Conservation (phyloP, 2,888 invertebrate genomes). For the Perizoma flavofasciatum region DNA sequence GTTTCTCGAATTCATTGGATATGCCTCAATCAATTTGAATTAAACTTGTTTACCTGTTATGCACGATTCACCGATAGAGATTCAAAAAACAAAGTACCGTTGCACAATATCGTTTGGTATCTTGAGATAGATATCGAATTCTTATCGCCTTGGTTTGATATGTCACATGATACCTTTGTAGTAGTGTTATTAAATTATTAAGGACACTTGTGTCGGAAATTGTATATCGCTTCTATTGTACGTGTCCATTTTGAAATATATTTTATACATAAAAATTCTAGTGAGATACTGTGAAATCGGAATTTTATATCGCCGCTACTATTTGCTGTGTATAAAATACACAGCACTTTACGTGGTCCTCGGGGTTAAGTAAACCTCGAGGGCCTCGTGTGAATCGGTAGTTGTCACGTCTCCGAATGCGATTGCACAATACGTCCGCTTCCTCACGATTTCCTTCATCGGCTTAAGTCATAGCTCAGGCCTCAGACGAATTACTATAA, state of each 20-base stretch:
- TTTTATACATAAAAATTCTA: too few species aligned
- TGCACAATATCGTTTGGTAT: slow-evolving; percentile 30
- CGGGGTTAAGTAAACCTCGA: not conserved
- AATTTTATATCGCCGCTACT: not conserved
- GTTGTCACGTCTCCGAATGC: slow-evolving; percentile 31
- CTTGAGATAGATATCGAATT: slow-evolving; percentile 44
- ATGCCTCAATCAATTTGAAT: slow-evolving; percentile 31
- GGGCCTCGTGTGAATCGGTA: slow-evolving; percentile 12
- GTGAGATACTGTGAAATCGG: too few species aligned
- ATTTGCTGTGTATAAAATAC: not conserved
- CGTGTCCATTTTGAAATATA: too few species aligned
- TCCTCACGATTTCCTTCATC: slow-evolving; percentile 29
- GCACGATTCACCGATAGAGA: slow-evolving; percentile 23
- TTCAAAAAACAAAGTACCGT: slow-evolving; percentile 20
- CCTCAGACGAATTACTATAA: slow-evolving; percentile 7
- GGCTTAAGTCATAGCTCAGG: slow-evolving; percentile 12
- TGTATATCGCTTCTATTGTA: slow-evolving; percentile 35
- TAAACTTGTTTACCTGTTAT: slow-evolving; percentile 26
- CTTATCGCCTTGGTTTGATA: slow-evolving; percentile 49
- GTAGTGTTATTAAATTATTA: slow-evolving; percentile 47
- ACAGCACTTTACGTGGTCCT: too few species aligned
- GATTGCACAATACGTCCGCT: slow-evolving; percentile 37
- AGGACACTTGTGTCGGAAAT: slow-evolving; percentile 44
- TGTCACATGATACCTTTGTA: slow-evolving; percentile 53
- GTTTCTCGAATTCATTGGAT: slow-evolving; percentile 33